Conservation (phyloP, 2,797 vertebrate species). For the Protonibea diacanthus region DNA sequence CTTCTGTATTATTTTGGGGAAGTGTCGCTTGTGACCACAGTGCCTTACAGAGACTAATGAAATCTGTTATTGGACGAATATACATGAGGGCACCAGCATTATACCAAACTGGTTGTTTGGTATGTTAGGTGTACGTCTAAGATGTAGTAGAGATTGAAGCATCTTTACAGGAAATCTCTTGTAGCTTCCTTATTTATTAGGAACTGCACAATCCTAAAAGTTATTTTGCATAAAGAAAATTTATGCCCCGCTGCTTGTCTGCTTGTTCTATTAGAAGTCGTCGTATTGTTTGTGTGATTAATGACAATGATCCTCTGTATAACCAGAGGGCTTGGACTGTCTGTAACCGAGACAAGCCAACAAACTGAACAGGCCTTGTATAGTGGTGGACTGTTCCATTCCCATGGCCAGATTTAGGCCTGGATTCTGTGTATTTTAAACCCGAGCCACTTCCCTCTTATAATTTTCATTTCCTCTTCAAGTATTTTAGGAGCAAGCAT, state of each 20-base stretch:
- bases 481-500: constrained; percentile 81
- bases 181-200: not conserved
- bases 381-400: constrained; percentile 73
- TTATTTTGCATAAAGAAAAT: constrained; percentile 34
- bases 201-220: constrained; percentile 14
- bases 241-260: constrained; percentile 27
- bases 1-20: constrained; percentile 80
- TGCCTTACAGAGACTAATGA: constrained; percentile 52
- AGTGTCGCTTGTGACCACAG: constrained; percentile 70
- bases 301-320: constrained; percentile 55
- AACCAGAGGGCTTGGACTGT: constrained; percentile 50
- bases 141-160: not conserved
- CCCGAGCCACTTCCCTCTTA: constrained; percentile 80
- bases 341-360: constrained; percentile 59
- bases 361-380: constrained; percentile 64
- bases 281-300: constrained; percentile 61
- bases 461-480: constrained; percentile 84
- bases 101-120: constrained; percentile 5
- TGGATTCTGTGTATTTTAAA: constrained; percentile 82
- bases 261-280: constrained; percentile 37
- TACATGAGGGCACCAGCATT: constrained; percentile 12
- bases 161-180: not conserved
- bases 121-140: not conserved
- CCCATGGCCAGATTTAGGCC: constrained; percentile 72
- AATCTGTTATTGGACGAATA: constrained; percentile 59